Evolutionary conservation across 2,797 vertebrate species (phyloP), one percentile per base, ranked within the genome.

Genomic region (Triplophysa bombifrons): DNA sequence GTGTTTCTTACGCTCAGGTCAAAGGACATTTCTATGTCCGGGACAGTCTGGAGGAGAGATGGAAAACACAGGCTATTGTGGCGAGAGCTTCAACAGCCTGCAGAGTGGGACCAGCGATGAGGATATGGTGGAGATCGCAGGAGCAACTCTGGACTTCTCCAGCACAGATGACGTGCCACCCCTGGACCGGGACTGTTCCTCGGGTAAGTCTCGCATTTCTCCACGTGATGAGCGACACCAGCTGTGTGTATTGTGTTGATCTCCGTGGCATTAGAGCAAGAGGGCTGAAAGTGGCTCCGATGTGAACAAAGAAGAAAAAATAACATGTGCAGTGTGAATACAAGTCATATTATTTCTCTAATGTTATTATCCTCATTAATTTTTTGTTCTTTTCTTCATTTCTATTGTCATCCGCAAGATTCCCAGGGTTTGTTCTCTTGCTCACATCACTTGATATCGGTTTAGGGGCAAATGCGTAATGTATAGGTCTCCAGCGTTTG

Each of bases 41-140:
- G 20, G 34, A 14, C 48, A 22, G 74, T 69, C 38, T 34, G 76
- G 74, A 56, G 60, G 25, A 68, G 81, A 70, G 55, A 96, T 96
- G 95, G 93, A 95, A 46, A 93, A 91, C 78, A 89, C 91, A 38
- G 90, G 92, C 71, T 95, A 88, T 81, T 90, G 90, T 1, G 90
- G 90, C 14, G 93, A 89, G 19, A 95, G 94, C 83, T 93, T 95
- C 82, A 93, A 90, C 82, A 95, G 94, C 74, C 89, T 90, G 58
- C 91, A 88, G 76, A 92, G 90, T 83, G 92, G 88, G 83, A 94
- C 93, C 48, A 96, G 94, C 0, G 95, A 96, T 87, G 95, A 96
- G 80, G 95, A 96, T 63, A 89, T 96, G 90, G 93, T 96, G 90
- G 94, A 96, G 78, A 93, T 96, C 4, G 84, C 93, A 0, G 94